Base-by-base conservation (phyloP, 2,888 invertebrate genomes). In the Netelia melanura region DNA sequence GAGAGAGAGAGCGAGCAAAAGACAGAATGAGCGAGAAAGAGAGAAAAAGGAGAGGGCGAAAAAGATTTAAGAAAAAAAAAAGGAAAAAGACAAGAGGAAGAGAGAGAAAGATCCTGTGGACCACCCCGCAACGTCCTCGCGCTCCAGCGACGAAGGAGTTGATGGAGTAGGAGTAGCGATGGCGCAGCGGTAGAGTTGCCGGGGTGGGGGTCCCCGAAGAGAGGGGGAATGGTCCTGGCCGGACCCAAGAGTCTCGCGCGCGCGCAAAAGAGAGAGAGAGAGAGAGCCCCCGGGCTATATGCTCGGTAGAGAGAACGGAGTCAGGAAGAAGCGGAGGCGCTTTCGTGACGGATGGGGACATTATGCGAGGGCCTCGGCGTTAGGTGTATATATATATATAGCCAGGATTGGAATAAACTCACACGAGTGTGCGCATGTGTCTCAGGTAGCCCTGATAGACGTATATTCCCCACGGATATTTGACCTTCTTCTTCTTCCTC, bases 341-440 rank as follows among this genome's bases (percentile, higher is more conserved):
- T 84, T 88, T 88, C 79, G 85, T 91, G 91, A 91, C 91, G 89
- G 89, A 91, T 91, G 91, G 88, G 89, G 84, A 91, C 91, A 91
- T 91, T 91, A 91, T 90, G 86, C 90, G 87, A 72, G 87, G 77
- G 65, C 81, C 72, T 21, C 58, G 85, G 87, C 84, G 90, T 89
- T 90, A 91, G 91, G 89, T 90, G 89, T 88, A 85, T 78, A 17
- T 80, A 38, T 38, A 6, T 38, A 38, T 38, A 38, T 38, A 38
- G 38, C 6, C 38, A 6, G 38, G 88, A 86, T 88, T 89, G 85
- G 86, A 90, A 86, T 87, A 85, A 87, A 89, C 87, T 89, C 38
- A 6, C 38, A 38, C 86, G 84, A 85, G 56, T 62, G 67, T 72
- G 75, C 52, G 38, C 21, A 43, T 61, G 23, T 67, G 23, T 21